phyloP scores from a whole-genome alignment of 1,140 invertebrate species.

The Sinella curviseta region DNA sequence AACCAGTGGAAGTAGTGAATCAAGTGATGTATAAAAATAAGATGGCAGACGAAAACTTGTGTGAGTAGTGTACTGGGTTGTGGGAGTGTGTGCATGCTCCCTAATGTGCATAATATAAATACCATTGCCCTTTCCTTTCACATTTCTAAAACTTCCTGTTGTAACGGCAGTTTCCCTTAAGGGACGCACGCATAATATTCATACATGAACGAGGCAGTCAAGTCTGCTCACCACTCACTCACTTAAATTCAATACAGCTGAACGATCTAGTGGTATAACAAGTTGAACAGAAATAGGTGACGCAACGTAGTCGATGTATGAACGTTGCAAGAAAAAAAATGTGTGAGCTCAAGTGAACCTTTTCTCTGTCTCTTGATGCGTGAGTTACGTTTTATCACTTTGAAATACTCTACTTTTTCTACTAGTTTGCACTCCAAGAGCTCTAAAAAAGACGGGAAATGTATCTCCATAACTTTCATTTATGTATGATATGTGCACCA shows the following conservation, averaged over 20 bases:
- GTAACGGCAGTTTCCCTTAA: background rate
- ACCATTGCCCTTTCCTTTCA: background rate
- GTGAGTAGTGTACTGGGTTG: too few relatives aligned
- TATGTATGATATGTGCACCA: constrained; percentile 3
- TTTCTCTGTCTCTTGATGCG: constrained; percentile 13
- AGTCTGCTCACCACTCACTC: too few relatives aligned
- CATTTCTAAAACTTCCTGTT: background rate
- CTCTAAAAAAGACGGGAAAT: background rate
- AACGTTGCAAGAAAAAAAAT: background rate
- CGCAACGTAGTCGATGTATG: too few relatives aligned
- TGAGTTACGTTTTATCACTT: constrained; percentile 13
- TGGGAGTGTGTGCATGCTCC: too few relatives aligned
- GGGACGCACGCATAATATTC: constrained; percentile 1
- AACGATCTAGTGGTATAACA: too few relatives aligned
- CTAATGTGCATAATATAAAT: constrained; percentile 1
- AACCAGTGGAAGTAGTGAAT: background rate
- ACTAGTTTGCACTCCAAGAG: too few relatives aligned
- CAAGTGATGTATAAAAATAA: background rate
- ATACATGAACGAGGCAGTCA: background rate
- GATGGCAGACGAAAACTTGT: too few relatives aligned
- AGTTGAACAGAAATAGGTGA: too few relatives aligned
- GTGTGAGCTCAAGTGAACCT: background rate
- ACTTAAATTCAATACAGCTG: background rate
- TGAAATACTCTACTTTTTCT: background rate
- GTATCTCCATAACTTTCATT: background rate